Conservation (phyloP, 2,888 invertebrate genomes). For the Fragum sueziense region DNA sequence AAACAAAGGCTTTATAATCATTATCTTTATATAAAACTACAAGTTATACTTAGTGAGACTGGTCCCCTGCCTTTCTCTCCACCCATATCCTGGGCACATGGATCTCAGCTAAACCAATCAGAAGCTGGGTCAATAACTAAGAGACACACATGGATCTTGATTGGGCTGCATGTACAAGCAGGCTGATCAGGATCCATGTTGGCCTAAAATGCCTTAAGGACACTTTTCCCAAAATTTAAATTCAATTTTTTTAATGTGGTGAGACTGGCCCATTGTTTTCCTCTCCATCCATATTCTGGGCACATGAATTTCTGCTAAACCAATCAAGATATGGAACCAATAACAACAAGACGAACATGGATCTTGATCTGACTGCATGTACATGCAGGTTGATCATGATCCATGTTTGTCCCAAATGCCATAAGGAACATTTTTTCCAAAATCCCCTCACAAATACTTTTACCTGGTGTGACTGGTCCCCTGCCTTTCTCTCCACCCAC, state of each 20-base stretch:
- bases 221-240: neutral
- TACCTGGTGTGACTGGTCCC: conserved; percentile 71
- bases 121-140: too few species aligned
- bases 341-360: too few species aligned
- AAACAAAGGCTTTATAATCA: too few species aligned
- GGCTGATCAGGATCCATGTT: too few species aligned
- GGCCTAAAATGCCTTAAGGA: too few species aligned
- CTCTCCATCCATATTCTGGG: conserved; percentile 83
- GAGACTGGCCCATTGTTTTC: conserved; percentile 67
- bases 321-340: conserved; percentile 81
- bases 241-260: conserved; percentile 67
- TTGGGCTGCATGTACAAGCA: too few species aligned
- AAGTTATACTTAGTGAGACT: conserved; percentile 73
- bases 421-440: neutral
- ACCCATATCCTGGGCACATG: conserved; percentile 83
- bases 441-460: too few species aligned
- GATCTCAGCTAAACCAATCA: conserved; percentile 81
- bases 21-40: too few species aligned
- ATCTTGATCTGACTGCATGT: too few species aligned
- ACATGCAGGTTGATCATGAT: too few species aligned
- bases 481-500: conserved; percentile 82
- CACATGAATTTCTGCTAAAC: conserved; percentile 82
- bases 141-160: too few species aligned
- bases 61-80: conserved; percentile 77
- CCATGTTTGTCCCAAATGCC: too few species aligned